Evolutionary conservation across 2,797 vertebrate genomes (phyloP).

Genomic region (Pyrrhura leucotis): DNA sequence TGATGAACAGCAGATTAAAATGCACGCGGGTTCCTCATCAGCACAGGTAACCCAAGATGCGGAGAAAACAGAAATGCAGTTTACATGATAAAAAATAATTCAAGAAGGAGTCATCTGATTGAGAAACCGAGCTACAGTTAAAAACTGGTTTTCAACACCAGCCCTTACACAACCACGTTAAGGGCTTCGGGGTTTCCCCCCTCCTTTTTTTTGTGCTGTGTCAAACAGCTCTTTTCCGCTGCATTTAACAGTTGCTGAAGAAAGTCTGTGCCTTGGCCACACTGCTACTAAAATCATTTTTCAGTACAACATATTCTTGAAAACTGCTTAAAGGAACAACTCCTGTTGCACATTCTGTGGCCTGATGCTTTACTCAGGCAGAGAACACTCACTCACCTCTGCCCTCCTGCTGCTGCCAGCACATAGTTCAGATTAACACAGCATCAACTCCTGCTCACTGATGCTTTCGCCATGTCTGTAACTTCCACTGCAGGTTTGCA

Average conservation of each 20-base stretch:
- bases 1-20: not conserved
- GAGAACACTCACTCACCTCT: accelerated
- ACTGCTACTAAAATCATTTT: accelerated
- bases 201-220: accelerated
- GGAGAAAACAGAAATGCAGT: accelerated
- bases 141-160: not conserved
- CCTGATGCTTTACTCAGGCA: accelerated
- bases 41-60: not conserved
- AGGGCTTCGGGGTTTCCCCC: not conserved
- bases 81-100: accelerated
- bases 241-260: not conserved
- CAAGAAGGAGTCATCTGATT: not conserved
- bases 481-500: not conserved
- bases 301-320: not conserved
- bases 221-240: not conserved
- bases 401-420: not conserved
- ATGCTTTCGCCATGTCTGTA: not conserved
- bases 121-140: not conserved
- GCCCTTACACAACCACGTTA: not conserved
- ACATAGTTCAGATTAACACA: too few species aligned
- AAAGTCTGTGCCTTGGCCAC: not conserved
- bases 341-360: not conserved
- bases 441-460: not conserved
- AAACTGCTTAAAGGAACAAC: accelerated
- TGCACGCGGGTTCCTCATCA: accelerated